These are phyloP conservation scores for Centropyge bicolor DNA, from an alignment of 2,797 vertebrate genomes.

Conservation along the genomic window DNA sequence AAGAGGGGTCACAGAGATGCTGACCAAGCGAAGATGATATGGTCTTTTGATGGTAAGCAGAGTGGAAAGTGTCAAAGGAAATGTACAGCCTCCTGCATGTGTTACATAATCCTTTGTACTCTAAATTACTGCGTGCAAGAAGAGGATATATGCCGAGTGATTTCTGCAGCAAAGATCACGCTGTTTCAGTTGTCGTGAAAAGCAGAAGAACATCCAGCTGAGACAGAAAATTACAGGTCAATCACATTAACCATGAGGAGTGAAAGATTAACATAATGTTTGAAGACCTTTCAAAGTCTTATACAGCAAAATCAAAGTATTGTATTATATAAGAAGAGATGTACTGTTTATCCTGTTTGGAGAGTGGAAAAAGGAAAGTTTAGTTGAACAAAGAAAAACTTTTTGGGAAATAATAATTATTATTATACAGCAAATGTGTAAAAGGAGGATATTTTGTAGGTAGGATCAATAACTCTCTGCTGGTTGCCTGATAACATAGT, in stretches of 20 bases:
- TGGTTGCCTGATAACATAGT: not conserved
- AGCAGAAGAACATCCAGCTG: not conserved
- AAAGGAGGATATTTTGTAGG: slow-evolving; percentile 5
- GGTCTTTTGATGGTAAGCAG: slow-evolving; percentile 40
- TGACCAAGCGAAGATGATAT: slow-evolving; percentile 55
- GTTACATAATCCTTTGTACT: slow-evolving; percentile 7
- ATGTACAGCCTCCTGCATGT: slow-evolving; percentile 27
- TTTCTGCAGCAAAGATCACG: slow-evolving; percentile 4
- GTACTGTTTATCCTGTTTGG: not conserved
- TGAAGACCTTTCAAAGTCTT: slow-evolving; percentile 11
- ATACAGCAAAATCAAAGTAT: not conserved
- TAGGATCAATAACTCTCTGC: not conserved
- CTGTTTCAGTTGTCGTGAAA: slow-evolving; percentile 1
- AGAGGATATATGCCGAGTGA: not conserved
- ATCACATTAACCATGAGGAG: slow-evolving; percentile 24
- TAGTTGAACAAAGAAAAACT: not conserved
- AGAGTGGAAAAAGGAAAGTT: not conserved
- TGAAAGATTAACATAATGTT: slow-evolving; percentile 16
- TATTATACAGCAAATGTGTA: not conserved
- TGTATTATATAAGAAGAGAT: not conserved
- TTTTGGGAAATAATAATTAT: not conserved
- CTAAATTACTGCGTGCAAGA: not conserved
- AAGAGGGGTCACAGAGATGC: slow-evolving; percentile 34
- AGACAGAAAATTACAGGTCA: slow-evolving; percentile 18
- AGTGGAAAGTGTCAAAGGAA: slow-evolving; percentile 27